Evolutionary conservation across 2,888 invertebrate species (phyloP), one percentile per base, ranked within the genome.

Genomic region (Scrobipalpa costella): DNA sequence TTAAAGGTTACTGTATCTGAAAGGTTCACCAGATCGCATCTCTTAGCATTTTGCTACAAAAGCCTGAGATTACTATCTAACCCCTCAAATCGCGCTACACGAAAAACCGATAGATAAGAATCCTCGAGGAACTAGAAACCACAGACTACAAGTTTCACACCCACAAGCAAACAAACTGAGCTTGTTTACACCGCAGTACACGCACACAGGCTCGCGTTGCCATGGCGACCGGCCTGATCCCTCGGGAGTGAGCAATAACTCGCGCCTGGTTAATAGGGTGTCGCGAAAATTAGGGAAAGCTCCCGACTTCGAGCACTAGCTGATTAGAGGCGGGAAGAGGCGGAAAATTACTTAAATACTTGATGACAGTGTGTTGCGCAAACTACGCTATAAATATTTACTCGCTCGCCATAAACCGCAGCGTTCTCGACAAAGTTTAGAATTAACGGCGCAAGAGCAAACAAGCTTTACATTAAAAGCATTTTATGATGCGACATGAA

Each of bases 241-340:
- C 84, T 80, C 74, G 76, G 75, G 81, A 84, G 76, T 74, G 77
- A 77, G 82, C 81, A 82, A 88, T 88, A 85, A 86, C 81, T 84
- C 80, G 81, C 77, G 83, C 80, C 82, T 80, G 79, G 81, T 85
- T 88, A 88, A 86, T 86, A 83, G 84, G 83, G 83, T 84, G 55
- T 82, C 86, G 79, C 81, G 81, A 81, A 87, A 88, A 88, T 88
- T 88, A 86, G 84, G 84, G 73, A 84, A 84, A 84, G 78, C 83
- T 81, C 72, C 82, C 82, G 71, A 69, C 73, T 75, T 76, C 76
- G 75, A 81, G 82, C 81, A 83, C 85, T 82, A 82, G 78, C 81
- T 84, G 86, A 88, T 88, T 86, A 87, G 82, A 80, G 79, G 76
- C 72, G 74, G 75, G 79, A 75, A 78, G 80, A 80, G 72, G 79